These are phyloP conservation scores for Elachura formosa DNA, from an alignment of 2,113 vertebrate species.

Conservation along the genomic window DNA sequence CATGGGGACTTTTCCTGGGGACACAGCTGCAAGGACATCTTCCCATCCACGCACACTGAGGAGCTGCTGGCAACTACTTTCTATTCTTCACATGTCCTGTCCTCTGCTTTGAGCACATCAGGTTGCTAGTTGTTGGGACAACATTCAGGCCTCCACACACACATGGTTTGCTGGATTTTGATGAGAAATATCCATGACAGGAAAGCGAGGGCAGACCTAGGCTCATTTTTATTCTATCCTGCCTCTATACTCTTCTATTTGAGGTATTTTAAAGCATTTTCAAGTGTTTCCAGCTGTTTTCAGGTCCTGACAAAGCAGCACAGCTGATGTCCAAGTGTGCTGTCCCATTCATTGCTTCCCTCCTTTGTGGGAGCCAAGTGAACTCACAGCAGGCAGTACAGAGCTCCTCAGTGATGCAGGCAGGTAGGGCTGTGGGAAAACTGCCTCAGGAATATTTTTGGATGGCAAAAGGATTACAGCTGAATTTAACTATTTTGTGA, in stretches of 20 bases:
- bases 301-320: not conserved
- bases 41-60: not conserved
- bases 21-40: not conserved
- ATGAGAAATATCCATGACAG: not conserved
- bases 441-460: not conserved
- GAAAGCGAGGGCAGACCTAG: not conserved
- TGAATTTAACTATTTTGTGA: not conserved
- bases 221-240: not conserved
- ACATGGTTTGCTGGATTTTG: not conserved
- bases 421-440: not conserved
- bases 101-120: not conserved
- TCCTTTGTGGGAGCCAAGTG: not conserved
- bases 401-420: not conserved
- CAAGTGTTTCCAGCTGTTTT: not conserved
- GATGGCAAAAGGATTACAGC: not conserved
- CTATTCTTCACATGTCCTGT: fast-evolving
- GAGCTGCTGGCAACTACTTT: not conserved
- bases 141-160: not conserved
- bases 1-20: not conserved
- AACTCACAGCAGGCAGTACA: not conserved
- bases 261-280: not conserved
- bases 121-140: not conserved
- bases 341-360: not conserved
- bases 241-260: not conserved
- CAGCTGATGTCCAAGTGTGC: not conserved